These are phyloP conservation scores for Salticus scenicus DNA, from an alignment of 2,888 invertebrate genomes.

Conservation along the genomic window DNA sequence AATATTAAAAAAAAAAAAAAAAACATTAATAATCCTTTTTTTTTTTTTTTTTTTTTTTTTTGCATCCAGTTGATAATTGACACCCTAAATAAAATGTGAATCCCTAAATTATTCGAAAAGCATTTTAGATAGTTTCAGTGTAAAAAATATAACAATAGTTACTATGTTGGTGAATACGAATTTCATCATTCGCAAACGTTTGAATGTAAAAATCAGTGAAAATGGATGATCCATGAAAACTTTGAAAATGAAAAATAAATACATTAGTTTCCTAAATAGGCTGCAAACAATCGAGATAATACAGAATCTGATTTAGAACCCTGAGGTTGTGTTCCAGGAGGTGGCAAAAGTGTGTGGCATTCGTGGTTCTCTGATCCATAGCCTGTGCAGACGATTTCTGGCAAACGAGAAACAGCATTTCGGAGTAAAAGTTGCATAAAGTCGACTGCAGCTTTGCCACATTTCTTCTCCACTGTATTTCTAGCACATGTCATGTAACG, in stretches of 20 bases:
- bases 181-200: no score
- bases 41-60: no score
- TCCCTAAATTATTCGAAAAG: no score
- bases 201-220: no score
- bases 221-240: no score
- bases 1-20: no score
- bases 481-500: slow-evolving; percentile 70
- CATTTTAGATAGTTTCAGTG: no score
- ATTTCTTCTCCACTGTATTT: slow-evolving; percentile 71
- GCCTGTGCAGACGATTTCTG: slow-evolving; percentile 72
- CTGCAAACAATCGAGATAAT: slow-evolving; percentile 71
- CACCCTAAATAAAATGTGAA: no score
- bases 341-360: slow-evolving; percentile 70
- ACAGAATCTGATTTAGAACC: slow-evolving; percentile 69
- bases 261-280: slow-evolving; percentile 70
- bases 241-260: not conserved
- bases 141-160: no score
- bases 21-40: no score
- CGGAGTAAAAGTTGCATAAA: slow-evolving; percentile 71
- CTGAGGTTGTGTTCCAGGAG: slow-evolving; percentile 69
- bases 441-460: slow-evolving; percentile 72
- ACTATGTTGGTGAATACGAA: no score
- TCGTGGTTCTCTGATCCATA: slow-evolving; percentile 71
- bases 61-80: no score
- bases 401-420: slow-evolving; percentile 71